A percentile compares a stretch with the other conserved stretches of the same genome.
phyloP scores from a whole-genome alignment of 2,797 vertebrate genomes.

The Galaxias olidus region DNA sequence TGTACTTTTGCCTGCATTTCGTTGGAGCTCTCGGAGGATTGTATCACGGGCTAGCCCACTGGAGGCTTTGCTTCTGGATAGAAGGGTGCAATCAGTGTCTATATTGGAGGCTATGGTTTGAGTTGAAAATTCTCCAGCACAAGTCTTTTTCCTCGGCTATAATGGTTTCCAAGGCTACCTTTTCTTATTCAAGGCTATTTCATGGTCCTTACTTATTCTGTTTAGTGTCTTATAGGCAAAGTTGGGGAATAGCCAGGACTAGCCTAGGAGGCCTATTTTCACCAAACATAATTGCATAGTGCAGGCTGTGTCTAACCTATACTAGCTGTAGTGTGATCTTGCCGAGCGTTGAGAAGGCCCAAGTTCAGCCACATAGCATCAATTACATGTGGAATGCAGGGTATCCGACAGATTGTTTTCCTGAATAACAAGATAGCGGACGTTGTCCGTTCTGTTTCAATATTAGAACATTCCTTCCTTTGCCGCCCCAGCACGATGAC shows the following conservation, averaged over 20 bases:
- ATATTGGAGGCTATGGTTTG: too few species aligned
- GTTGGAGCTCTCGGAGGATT: neutral
- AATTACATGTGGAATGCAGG: constrained; percentile 84
- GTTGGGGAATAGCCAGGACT: too few species aligned
- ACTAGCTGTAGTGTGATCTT: neutral
- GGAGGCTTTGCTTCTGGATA: constrained; percentile 29
- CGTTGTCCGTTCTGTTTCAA: constrained; percentile 74
- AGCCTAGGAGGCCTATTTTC: too few species aligned
- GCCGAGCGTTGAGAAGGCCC: constrained; percentile 23
- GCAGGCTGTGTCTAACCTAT: too few species aligned
- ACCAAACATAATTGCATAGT: too few species aligned
- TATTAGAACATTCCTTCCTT: constrained; percentile 79
- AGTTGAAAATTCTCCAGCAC: too few species aligned
- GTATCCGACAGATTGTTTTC: constrained; percentile 76
- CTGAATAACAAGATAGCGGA: constrained; percentile 76
- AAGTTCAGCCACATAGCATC: constrained; percentile 77
- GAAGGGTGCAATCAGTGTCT: constrained; percentile 25
- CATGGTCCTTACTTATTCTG: too few species aligned
- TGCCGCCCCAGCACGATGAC: constrained; percentile 56
- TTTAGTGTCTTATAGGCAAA: too few species aligned
- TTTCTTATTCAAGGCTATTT: too few species aligned
- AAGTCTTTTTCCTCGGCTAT: too few species aligned
- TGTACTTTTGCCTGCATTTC: constrained; percentile 18
- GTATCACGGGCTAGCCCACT: neutral
- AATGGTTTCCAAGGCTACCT: too few species aligned